These are phyloP conservation scores for Steinernema carpocapsae DNA, from an alignment of 2,888 invertebrate genomes.

Conservation along the genomic window DNA sequence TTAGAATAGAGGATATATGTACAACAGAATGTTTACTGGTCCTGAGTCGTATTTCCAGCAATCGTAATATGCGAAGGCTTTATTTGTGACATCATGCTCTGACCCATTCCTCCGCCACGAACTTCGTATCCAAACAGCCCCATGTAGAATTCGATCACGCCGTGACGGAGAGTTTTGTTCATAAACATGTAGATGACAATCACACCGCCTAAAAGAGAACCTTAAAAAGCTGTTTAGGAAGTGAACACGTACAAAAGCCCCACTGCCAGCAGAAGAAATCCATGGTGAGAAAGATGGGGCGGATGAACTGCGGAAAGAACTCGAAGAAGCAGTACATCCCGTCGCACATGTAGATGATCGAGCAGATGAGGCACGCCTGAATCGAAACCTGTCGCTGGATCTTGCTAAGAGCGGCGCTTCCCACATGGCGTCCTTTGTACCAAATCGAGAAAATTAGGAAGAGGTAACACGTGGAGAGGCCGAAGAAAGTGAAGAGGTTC, in stretches of 20 bases:
- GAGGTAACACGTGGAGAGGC: slow-evolving; percentile 7
- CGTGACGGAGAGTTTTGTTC: not conserved
- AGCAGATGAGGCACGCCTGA: slow-evolving; percentile 15
- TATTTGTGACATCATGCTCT: no score
- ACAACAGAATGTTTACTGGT: no score
- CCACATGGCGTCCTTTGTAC: not conserved
- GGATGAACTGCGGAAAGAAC: not conserved
- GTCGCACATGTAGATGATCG: not conserved
- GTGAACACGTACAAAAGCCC: not conserved
- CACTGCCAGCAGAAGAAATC: slow-evolving; percentile 23
- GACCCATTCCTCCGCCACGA: no score
- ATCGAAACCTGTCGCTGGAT: slow-evolving; percentile 16
- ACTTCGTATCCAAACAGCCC: no score
- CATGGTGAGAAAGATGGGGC: not conserved
- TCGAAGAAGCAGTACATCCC: slow-evolving; percentile 8
- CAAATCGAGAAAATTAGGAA: slow-evolving; percentile 24
- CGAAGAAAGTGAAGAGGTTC: slow-evolving; percentile 4
- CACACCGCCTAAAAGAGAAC: not conserved
- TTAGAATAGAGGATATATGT: no score
- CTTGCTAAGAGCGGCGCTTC: slow-evolving; percentile 14
- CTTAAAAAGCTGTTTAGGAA: not conserved
- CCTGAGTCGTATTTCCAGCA: no score
- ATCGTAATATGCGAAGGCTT: no score
- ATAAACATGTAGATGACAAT: not conserved
- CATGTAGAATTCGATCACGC: not conserved